These are phyloP conservation scores for Siniperca knerii DNA, from an alignment of 2,113 vertebrate species.

Conservation along the genomic window DNA sequence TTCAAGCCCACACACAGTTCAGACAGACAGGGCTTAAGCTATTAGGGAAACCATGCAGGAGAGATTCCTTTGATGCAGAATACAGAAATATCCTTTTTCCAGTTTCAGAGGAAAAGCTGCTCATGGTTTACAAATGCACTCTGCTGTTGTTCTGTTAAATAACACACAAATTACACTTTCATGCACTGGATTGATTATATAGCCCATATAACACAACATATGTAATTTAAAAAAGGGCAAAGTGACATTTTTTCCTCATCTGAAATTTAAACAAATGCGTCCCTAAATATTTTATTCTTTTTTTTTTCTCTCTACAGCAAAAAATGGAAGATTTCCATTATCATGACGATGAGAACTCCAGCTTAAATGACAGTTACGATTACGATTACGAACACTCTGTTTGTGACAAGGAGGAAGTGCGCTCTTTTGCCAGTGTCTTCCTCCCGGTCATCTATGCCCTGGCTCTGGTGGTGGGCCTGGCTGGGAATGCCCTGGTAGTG, in stretches of 20 bases:
- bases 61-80: conserved; percentile 40
- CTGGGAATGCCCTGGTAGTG: conserved; percentile 91
- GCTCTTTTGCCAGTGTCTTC: conserved; percentile 89
- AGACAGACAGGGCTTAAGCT: conserved; percentile 30
- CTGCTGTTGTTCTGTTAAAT: background rate
- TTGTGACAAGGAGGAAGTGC: conserved; percentile 90
- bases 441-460: conserved; percentile 89
- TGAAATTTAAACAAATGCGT: background rate
- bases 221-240: background rate
- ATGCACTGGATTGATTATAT: background rate
- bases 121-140: background rate
- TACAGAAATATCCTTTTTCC: conserved; percentile 30
- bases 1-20: conserved; percentile 28
- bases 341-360: conserved; percentile 59
- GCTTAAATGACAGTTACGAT: conserved; percentile 70
- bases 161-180: background rate
- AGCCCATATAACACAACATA: background rate
- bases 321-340: conserved; percentile 78
- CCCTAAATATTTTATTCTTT: background rate
- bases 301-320: conserved; percentile 29
- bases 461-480: conserved; percentile 88
- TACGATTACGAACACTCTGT: conserved; percentile 86
- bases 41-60: conserved; percentile 60
- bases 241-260: background rate
- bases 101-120: background rate